Evolutionary conservation across 1,140 invertebrate species (phyloP).

Genomic region (Drosophila subobscura): DNA sequence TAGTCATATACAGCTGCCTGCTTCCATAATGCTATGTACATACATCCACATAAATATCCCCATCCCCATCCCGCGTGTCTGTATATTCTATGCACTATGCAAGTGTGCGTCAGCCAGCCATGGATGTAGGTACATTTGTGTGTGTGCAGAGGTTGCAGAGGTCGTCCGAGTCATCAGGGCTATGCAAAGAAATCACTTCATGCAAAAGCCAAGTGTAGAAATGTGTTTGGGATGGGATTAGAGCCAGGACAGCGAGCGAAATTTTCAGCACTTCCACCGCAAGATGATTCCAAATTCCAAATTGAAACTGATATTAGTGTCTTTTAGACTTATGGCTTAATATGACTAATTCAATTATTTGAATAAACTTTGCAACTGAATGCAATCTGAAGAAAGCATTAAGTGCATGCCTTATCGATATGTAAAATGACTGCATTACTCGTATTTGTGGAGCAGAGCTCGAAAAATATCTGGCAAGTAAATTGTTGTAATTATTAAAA

Average conservation of each 20-base stretch:
- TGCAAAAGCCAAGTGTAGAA: slow-evolving; percentile 36
- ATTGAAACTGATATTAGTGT: not conserved
- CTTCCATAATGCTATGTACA: no score
- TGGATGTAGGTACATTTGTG: no score
- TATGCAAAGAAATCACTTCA: slow-evolving; percentile 29
- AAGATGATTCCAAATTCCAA: not conserved
- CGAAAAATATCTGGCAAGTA: no score
- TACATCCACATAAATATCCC: slow-evolving; percentile 3
- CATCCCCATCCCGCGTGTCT: not conserved
- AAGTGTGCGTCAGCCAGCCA: not conserved
- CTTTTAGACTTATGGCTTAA: not conserved
- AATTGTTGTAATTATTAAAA: not conserved
- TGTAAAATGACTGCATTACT: no score
- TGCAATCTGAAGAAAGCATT: no score
- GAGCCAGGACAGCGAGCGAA: not conserved
- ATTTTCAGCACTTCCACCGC: not conserved
- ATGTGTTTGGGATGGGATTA: slow-evolving; percentile 15
- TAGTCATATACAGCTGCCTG: slow-evolving; percentile 60
- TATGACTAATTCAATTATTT: no score
- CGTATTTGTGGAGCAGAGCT: no score
- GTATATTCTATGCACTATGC: slow-evolving; percentile 6
- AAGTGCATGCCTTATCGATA: no score
- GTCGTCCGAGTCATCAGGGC: slow-evolving; percentile 31
- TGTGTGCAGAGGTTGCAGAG: not conserved
- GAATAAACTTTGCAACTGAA: no score